phyloP scores from a whole-genome alignment of 2,113 vertebrate species.

The Agapornis roseicollis region DNA sequence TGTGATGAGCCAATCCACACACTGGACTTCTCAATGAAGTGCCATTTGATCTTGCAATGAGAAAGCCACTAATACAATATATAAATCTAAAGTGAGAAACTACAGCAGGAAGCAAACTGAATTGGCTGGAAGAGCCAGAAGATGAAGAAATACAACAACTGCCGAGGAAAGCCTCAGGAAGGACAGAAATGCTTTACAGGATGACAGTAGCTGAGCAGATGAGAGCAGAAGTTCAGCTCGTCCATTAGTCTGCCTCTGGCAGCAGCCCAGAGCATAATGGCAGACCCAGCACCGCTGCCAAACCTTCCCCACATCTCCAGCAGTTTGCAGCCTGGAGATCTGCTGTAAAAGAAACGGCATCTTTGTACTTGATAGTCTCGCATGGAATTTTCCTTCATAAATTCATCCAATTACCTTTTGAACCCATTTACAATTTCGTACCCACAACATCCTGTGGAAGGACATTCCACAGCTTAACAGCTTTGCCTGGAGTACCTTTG shows the following conservation, averaged over 20 bases:
- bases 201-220: background rate
- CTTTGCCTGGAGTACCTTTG: background rate
- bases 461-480: conserved; percentile 36
- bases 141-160: background rate
- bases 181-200: background rate
- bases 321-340: background rate
- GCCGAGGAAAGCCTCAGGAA: background rate
- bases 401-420: conserved; percentile 16
- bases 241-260: background rate
- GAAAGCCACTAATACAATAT: background rate
- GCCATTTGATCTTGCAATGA: background rate
- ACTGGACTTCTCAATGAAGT: background rate
- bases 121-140: background rate
- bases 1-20: background rate
- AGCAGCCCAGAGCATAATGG: background rate
- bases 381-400: conserved; percentile 44
- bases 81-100: background rate
- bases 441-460: conserved; percentile 53
- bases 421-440: background rate
- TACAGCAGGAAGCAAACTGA: background rate
- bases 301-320: background rate
- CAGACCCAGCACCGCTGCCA: background rate
- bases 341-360: background rate
- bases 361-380: background rate
- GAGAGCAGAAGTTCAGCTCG: rapidly evolving